These are phyloP conservation scores for Alaudala cheleensis DNA, from an alignment of 2,113 vertebrate species.

Conservation along the genomic window DNA sequence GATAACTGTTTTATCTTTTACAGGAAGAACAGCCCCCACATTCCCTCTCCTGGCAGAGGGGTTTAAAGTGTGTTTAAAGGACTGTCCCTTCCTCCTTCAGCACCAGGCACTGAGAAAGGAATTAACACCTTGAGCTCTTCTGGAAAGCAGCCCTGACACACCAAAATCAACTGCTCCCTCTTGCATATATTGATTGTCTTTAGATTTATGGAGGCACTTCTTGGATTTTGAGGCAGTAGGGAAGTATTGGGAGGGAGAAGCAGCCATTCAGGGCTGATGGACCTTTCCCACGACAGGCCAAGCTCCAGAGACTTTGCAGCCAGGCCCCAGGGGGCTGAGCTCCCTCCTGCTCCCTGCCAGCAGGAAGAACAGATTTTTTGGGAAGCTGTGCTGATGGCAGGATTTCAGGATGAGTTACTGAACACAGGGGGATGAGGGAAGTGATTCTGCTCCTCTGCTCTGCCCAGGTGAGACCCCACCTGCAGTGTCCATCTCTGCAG, in stretches of 20 bases:
- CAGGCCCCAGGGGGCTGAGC: not conserved
- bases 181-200: not conserved
- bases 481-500: not conserved
- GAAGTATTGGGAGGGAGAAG: not conserved
- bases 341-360: not conserved
- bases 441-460: not conserved
- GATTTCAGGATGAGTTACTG: not conserved
- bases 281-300: rapidly evolving
- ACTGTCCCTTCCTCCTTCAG: not conserved
- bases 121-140: not conserved
- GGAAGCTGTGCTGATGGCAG: not conserved
- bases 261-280: not conserved
- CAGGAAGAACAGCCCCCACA: not conserved
- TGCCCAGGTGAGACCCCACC: not conserved
- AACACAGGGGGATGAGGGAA: not conserved
- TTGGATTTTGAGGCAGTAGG: not conserved
- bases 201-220: not conserved
- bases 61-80: not conserved
- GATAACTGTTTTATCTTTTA: not conserved
- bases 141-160: not conserved
- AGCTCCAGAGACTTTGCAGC: not conserved
- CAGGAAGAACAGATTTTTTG: rapidly evolving
- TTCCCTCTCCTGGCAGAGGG: not conserved
- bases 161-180: not conserved
- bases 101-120: rapidly evolving